phyloP scores from a whole-genome alignment of 2,888 invertebrate species.

The Melanostoma scalare region DNA sequence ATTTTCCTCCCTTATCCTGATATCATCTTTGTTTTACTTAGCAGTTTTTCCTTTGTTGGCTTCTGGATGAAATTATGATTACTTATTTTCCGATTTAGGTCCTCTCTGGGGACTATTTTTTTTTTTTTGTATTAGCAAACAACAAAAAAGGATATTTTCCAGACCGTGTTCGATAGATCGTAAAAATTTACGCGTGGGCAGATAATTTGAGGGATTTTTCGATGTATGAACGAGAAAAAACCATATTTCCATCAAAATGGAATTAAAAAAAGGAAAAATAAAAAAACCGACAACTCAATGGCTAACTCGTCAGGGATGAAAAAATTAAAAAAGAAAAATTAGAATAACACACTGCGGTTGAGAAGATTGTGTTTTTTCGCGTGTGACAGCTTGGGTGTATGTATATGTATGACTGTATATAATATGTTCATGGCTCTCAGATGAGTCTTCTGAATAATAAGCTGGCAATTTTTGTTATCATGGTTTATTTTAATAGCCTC shows the following conservation, averaged over 20 bases:
- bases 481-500: too few species aligned
- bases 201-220: slow-evolving; percentile 7
- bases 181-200: slow-evolving; percentile 37
- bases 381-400: too few species aligned
- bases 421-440: too few species aligned
- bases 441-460: too few species aligned
- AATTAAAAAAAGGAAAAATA: slow-evolving; percentile 15
- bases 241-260: slow-evolving; percentile 19
- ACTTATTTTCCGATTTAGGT: slow-evolving; percentile 29
- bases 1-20: background rate
- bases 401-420: too few species aligned
- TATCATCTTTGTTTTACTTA: slow-evolving; percentile 22
- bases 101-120: slow-evolving; percentile 13
- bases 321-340: background rate
- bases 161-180: slow-evolving; percentile 35
- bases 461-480: too few species aligned
- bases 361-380: too few species aligned
- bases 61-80: slow-evolving; percentile 40
- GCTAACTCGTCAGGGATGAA: background rate
- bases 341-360: too few species aligned
- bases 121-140: background rate
- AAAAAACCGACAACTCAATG: background rate
- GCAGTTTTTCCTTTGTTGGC: slow-evolving; percentile 7
- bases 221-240: background rate
- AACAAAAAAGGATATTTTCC: slow-evolving; percentile 21